Evolutionary conservation across 1,140 invertebrate species (phyloP).

Genomic region (Asobara japonica): DNA sequence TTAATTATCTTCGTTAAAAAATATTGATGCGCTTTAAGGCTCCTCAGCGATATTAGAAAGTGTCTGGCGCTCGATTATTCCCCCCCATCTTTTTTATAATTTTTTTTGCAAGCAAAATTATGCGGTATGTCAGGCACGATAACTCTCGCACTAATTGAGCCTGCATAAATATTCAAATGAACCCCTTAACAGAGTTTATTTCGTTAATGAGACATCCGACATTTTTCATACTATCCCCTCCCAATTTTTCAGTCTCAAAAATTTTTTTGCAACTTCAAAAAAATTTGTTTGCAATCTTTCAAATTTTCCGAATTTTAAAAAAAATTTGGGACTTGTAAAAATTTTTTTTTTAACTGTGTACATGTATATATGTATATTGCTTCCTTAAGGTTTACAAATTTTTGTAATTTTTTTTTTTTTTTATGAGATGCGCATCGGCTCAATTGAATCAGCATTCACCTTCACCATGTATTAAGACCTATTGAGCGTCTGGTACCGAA

Average conservation of each 20-base stretch:
- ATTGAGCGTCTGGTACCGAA: constrained; percentile 41
- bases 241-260: no score
- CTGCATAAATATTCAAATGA: background rate
- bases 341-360: no score
- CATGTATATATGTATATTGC: no score
- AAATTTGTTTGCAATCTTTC: no score
- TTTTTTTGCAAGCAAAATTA: background rate
- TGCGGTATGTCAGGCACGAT: background rate
- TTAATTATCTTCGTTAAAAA: background rate
- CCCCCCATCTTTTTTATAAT: background rate
- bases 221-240: no score
- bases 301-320: no score
- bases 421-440: background rate
- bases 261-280: no score
- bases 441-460: constrained; percentile 8
- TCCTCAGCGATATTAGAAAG: background rate
- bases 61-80: background rate
- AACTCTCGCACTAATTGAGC: background rate
- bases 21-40: background rate
- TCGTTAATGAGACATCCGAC: background rate
- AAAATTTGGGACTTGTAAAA: no score
- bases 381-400: no score
- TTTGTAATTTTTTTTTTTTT: no score
- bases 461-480: background rate
- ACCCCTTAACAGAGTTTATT: background rate